Base-by-base conservation (phyloP, 2,797 vertebrate genomes). In the Chelon auratus region DNA sequence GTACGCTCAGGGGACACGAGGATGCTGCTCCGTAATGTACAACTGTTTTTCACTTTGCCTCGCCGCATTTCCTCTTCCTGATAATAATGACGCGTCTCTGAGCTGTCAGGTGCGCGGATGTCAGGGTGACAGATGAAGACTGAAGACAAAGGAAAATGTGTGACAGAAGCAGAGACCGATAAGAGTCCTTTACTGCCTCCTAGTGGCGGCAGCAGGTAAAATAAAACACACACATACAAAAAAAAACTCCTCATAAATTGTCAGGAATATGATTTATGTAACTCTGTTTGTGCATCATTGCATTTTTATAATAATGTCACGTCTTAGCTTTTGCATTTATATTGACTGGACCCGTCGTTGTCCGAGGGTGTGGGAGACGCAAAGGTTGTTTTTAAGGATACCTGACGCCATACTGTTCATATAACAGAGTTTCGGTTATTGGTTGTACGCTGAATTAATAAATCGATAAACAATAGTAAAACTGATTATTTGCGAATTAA, bases 161-260 rank as follows among this genome's bases (percentile, higher is more conserved):
- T 54, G 40, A 51, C 50, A 24, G 2, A 59, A 4, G 10, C 20
- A 4, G 40, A 43, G 42, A 15, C 7, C 2, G 10, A 62, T 65
- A 67, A 80, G 84, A 80, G 64, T 63, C 45, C 71, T 86, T 83
- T 87, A 61, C 90, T 92, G 90, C 91, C 92, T 86, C 92, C 93
- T 93, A 91, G 91, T 91, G 93, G 93, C 30, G 8, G 40, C 65
- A 59, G 24, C 6, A 36, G 40, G 62, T 60, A 60, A 76, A 68
- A 43, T 43, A 43, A 43, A 15, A 33, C 6, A 36, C 36, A 22
- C 47, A 3, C 4, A 33, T 52, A 9, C 10, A 5, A 30, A 47
- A 56, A 2, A 15, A 5, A 9, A 1, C 33, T 55, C 6, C 9
- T 26, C 13, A 13, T 51, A 6, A 42, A 20, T 5, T 54, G 53